Percentiles rank a stretch among this genome's conserved stretches.
Conservation (phyloP, 2,113 vertebrate species). For the Mastomys natalensis region DNA sequence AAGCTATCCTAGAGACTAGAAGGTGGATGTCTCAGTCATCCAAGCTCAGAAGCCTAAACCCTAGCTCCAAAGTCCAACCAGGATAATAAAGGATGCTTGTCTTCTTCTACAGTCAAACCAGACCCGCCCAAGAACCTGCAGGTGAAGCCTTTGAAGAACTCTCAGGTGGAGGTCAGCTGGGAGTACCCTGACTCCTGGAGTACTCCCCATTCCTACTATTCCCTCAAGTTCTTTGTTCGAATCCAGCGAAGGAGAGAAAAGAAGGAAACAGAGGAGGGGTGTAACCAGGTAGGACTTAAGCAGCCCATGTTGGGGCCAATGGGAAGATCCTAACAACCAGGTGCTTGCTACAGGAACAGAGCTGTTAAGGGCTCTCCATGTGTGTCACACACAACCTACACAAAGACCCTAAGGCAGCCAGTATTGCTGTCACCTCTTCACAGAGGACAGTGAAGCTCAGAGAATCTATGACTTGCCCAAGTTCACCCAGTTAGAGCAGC, state of each 20-base stretch:
- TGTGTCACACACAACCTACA: not conserved
- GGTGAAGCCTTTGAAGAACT: constrained; percentile 45
- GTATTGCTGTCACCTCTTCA: not conserved
- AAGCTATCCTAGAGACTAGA: not conserved
- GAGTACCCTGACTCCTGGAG: constrained; percentile 87
- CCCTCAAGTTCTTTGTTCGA: constrained; percentile 84
- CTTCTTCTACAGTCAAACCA: constrained; percentile 84
- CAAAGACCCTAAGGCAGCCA: not conserved
- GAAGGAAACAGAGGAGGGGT: not conserved
- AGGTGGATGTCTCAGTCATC: not conserved
- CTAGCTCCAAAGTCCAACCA: not conserved
- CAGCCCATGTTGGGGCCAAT: not conserved
- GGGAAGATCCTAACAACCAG: not conserved
- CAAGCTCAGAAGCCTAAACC: not conserved
- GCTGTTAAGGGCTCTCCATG: not conserved
- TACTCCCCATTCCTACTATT: constrained; percentile 87
- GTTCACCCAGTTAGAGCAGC: not conserved
- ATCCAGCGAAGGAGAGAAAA: constrained; percentile 52
- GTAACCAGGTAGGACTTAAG: not conserved
- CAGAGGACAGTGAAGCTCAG: not conserved
- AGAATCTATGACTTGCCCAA: not conserved
- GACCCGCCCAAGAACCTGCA: constrained; percentile 83
- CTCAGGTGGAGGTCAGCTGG: constrained; percentile 84
- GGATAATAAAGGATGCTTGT: constrained; percentile 45
- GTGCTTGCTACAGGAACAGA: not conserved